Conservation (phyloP, 2,797 vertebrate genomes). For the Siniperca scherzeri region DNA sequence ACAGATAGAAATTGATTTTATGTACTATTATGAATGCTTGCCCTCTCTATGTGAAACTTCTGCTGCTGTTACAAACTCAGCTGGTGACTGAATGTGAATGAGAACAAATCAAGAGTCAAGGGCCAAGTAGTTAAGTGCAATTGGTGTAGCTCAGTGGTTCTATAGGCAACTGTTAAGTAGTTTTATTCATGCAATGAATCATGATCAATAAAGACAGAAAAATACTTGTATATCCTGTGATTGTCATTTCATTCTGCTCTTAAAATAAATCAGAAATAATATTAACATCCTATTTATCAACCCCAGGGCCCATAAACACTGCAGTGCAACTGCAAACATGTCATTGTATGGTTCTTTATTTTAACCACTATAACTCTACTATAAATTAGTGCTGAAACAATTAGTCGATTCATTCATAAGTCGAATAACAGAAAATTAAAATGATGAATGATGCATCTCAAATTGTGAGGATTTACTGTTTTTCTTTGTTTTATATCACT, state of each 20-base stretch:
- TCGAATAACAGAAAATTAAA: background rate
- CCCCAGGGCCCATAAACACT: background rate
- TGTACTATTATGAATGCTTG: slow-evolving; percentile 41
- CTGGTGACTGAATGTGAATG: slow-evolving; percentile 22
- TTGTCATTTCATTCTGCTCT: background rate
- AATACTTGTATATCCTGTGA: background rate
- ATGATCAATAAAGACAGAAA: background rate
- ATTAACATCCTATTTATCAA: background rate
- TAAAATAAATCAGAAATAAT: background rate
- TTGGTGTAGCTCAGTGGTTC: background rate
- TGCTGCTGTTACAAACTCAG: slow-evolving; percentile 40
- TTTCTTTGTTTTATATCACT: background rate
- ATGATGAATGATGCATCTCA: background rate
- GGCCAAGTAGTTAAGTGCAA: slow-evolving; percentile 7
- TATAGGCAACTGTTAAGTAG: background rate
- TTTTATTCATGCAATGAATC: background rate
- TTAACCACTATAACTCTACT: too few relatives aligned
- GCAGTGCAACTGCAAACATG: background rate
- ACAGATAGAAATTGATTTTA: slow-evolving; percentile 58
- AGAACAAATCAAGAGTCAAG: slow-evolving; percentile 15
- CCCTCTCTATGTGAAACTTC: slow-evolving; percentile 34
- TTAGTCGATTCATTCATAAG: background rate
- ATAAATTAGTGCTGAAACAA: background rate
- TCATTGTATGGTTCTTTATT: background rate
- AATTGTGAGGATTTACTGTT: too few relatives aligned